Conservation (phyloP, 2,888 invertebrate species). For the Drosophila falleni region DNA sequence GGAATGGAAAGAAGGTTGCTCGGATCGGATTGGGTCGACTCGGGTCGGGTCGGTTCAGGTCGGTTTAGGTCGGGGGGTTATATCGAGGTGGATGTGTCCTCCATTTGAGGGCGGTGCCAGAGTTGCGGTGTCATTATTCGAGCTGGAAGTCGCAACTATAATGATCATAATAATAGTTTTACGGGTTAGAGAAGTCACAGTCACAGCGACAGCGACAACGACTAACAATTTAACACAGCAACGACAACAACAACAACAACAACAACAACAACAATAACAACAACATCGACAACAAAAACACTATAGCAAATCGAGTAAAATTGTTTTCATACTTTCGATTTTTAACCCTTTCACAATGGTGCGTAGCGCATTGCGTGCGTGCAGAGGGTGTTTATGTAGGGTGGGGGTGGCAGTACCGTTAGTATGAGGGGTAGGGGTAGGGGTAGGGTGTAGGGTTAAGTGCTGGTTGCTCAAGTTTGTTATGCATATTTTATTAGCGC, state of each 20-base stretch:
- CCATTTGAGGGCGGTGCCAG: slow-evolving; percentile 32
- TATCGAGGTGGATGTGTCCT: slow-evolving; percentile 1
- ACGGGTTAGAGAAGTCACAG: slow-evolving; percentile 79
- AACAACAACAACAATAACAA: slow-evolving; percentile 2
- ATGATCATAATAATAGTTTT: slow-evolving; percentile 78
- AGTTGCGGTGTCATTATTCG: slow-evolving; percentile 33
- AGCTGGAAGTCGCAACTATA: slow-evolving; percentile 39
- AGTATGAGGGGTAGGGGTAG: background rate
- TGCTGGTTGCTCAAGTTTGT: slow-evolving; percentile 63
- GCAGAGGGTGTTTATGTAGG: no score
- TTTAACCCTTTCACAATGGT: slow-evolving; percentile 59
- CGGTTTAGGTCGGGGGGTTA: no score
- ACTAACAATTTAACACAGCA: slow-evolving; percentile 65
- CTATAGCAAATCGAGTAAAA: slow-evolving; percentile 54
- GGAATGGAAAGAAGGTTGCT: background rate
- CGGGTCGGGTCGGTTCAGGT: no score
- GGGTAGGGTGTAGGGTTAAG: slow-evolving; percentile 4
- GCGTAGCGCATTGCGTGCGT: slow-evolving; percentile 60
- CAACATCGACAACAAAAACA: slow-evolving; percentile 12
- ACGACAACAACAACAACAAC: slow-evolving; percentile 24
- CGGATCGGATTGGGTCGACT: no score
- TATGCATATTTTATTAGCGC: slow-evolving; percentile 78
- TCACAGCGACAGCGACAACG: slow-evolving; percentile 67
- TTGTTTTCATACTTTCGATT: slow-evolving; percentile 72
- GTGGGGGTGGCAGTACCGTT: background rate